Evolutionary conservation across 2,113 vertebrate species (phyloP).

Genomic region (Falco punctatus): DNA sequence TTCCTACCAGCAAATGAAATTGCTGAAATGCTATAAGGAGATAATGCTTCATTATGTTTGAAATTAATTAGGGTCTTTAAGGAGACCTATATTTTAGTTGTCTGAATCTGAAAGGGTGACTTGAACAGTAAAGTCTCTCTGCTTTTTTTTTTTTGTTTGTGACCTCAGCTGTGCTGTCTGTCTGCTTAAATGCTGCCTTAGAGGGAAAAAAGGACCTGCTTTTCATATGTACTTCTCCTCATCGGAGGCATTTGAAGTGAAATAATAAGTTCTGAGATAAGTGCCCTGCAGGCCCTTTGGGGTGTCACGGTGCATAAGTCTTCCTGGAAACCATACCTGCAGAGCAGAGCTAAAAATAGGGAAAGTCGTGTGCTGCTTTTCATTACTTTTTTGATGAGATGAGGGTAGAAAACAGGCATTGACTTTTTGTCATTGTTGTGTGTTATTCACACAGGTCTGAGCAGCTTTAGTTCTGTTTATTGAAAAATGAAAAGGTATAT

Average conservation of each 20-base stretch:
- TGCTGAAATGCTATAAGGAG: background rate
- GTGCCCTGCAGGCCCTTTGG: background rate
- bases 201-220: background rate
- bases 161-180: background rate
- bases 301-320: constrained; percentile 1
- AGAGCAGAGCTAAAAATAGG: constrained; percentile 17
- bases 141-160: background rate
- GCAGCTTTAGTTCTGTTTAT: background rate
- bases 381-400: accelerated
- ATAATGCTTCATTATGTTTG: background rate
- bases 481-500: background rate
- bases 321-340: background rate
- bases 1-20: background rate
- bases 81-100: background rate
- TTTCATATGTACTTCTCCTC: background rate
- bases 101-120: background rate
- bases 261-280: background rate
- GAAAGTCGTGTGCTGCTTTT: background rate
- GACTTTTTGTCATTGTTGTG: background rate
- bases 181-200: background rate
- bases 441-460: background rate
- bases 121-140: background rate
- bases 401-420: background rate
- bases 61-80: background rate
- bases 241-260: background rate